Evolutionary conservation across 2,888 invertebrate genomes (phyloP).

Genomic region (Prenolepis imparis): DNA sequence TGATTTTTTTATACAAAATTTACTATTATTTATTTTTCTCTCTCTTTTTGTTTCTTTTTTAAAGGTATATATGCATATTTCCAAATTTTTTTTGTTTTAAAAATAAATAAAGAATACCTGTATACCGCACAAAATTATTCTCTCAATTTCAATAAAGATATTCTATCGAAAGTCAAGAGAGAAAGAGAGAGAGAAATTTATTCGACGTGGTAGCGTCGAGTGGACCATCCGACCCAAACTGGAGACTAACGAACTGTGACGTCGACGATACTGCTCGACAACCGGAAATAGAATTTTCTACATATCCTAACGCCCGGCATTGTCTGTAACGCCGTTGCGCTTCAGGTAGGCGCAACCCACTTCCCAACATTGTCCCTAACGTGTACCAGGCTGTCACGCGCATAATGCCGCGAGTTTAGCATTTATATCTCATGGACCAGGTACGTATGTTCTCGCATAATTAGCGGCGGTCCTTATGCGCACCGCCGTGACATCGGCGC

Average conservation of each 20-base stretch:
- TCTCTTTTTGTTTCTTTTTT: neutral
- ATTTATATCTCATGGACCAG: conserved; percentile 82
- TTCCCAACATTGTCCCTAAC: conserved; percentile 78
- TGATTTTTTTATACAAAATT: neutral
- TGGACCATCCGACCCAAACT: conserved; percentile 38
- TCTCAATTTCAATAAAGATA: conserved; percentile 37
- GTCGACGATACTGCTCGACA: conserved; percentile 73
- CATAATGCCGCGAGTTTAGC: conserved; percentile 83
- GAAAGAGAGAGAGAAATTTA: neutral
- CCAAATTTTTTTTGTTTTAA: neutral
- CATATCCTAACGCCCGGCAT: conserved; percentile 70
- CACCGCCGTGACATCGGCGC: conserved; percentile 66
- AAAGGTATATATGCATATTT: neutral
- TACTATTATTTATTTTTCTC: neutral
- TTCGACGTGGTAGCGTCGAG: neutral
- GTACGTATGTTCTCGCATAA: conserved; percentile 83
- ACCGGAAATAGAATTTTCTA: conserved; percentile 76
- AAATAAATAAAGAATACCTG: neutral
- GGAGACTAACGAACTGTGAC: conserved; percentile 74
- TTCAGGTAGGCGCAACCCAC: conserved; percentile 74
- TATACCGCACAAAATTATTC: neutral
- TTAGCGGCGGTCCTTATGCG: conserved; percentile 81
- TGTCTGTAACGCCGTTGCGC: conserved; percentile 70
- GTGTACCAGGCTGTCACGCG: conserved; percentile 80
- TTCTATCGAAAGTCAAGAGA: conserved; percentile 18